Conservation (phyloP, 2,888 invertebrate species). For the Melanostoma mellinum region DNA sequence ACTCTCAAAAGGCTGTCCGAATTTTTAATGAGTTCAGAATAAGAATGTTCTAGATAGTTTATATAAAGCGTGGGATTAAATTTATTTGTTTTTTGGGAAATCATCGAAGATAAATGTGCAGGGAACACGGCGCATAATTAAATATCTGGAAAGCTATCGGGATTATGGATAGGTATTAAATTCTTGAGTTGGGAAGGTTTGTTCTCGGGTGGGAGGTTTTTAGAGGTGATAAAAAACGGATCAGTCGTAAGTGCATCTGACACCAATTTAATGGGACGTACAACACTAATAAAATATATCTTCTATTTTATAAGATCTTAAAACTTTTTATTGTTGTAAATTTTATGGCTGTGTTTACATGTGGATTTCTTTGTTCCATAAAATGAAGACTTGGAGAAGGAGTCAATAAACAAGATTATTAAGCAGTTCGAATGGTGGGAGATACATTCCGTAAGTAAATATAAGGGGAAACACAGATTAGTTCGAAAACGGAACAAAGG, state of each 20-base stretch:
- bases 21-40: slow-evolving; percentile 46
- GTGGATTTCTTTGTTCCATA: too few relatives aligned
- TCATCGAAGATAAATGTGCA: slow-evolving; percentile 33
- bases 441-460: too few relatives aligned
- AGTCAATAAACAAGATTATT: too few relatives aligned
- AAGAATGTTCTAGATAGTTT: slow-evolving; percentile 54
- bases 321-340: neutral
- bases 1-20: slow-evolving; percentile 23
- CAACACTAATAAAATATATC: slow-evolving; percentile 3
- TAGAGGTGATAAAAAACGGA: slow-evolving; percentile 29
- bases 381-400: too few relatives aligned
- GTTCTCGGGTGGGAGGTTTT: neutral
- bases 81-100: slow-evolving; percentile 39
- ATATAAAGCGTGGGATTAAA: slow-evolving; percentile 66
- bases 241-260: neutral
- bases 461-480: too few relatives aligned
- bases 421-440: too few relatives aligned
- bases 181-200: slow-evolving; percentile 15
- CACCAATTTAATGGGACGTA: slow-evolving; percentile 1
- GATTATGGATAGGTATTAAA: slow-evolving; percentile 44
- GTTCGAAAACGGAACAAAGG: too few relatives aligned
- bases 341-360: too few relatives aligned
- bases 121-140: slow-evolving; percentile 23
- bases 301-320: neutral
- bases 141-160: slow-evolving; percentile 37